Conservation (phyloP, 2,888 invertebrate species). For the Drosophila flavopinicola region DNA sequence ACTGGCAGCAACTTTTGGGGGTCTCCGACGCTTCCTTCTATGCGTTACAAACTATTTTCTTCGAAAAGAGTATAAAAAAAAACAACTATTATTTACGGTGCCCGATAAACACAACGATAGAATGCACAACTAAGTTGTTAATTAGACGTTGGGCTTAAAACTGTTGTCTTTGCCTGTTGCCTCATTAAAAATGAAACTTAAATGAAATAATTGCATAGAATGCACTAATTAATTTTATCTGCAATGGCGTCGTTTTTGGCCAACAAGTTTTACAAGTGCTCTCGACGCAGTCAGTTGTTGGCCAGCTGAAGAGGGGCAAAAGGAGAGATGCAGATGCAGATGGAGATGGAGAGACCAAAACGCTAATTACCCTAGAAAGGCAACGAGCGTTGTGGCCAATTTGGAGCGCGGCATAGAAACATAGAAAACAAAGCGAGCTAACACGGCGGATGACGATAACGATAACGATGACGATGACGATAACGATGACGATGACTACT, state of each 20-base stretch:
- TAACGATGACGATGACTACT: slow-evolving; percentile 36
- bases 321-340: not conserved
- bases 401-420: not conserved
- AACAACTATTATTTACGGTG: too few species aligned
- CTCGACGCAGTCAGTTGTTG: not conserved
- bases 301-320: not conserved
- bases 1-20: too few species aligned
- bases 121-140: slow-evolving; percentile 13
- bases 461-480: too few species aligned
- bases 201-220: slow-evolving; percentile 42
- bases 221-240: slow-evolving; percentile 58
- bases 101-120: too few species aligned
- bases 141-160: slow-evolving; percentile 10
- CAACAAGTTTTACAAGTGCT: slow-evolving; percentile 20
- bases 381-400: slow-evolving; percentile 19
- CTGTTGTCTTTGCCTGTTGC: slow-evolving; percentile 18
- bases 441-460: too few species aligned
- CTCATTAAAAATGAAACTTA: slow-evolving; percentile 42
- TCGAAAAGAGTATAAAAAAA: too few species aligned
- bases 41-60: too few species aligned
- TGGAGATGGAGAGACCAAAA: not conserved
- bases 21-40: too few species aligned
- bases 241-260: slow-evolving; percentile 28
- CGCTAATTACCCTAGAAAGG: slow-evolving; percentile 44
- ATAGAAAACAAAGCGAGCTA: too few species aligned